Base-by-base conservation (phyloP, 2,888 invertebrate species). In the Phanerotoma sp. region DNA sequence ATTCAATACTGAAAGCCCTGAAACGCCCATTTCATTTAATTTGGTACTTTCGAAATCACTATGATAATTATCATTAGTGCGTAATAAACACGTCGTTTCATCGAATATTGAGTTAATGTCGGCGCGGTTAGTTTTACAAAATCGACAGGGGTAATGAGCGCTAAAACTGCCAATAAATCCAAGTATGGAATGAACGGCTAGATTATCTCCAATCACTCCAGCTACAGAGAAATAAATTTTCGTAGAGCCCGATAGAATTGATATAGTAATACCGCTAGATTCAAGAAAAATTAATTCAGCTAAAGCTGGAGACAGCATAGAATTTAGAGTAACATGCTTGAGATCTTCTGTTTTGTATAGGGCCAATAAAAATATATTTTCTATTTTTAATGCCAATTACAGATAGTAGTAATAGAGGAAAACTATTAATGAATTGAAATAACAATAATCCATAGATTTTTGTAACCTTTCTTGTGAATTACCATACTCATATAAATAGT, bases 151-250 rank as follows among this genome's bases (percentile, higher is more conserved):
- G 41, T 35, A 54, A 15, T 58, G 58, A 13, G 60, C 41, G 28
- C 54, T 50, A 47, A 60, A 62, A 51, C 53, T 49, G 48, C 54
- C 48, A 7, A 51, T 45, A 20, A 62, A 60, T 10, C 62, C 62
- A n/a, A 60, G 28, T 6, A 62, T 53, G n/a, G 52, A 37, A 30
- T 62, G 51, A n/a, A 57, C 22, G 6, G 55, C 57, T 22, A 62
- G 50, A 40, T 62, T 62, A 25, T 62, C 57, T 9, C 60, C 57
- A 47, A 57, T 61, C 18, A 62, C 60, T 35, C 47, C 56, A 30
- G 41, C 47, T 21, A 60, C 38, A 37, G 33, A 49, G 42, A 56
- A 61, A 15, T 50, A 41, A 15, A 54, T 25, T 40, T 54, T 37
- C 18, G 28, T 44, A 20, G 37, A 42, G 10, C 58, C 56, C 21